Evolutionary conservation across 1,140 invertebrate genomes (phyloP).

Genomic region (Eupristina koningsbergeri): DNA sequence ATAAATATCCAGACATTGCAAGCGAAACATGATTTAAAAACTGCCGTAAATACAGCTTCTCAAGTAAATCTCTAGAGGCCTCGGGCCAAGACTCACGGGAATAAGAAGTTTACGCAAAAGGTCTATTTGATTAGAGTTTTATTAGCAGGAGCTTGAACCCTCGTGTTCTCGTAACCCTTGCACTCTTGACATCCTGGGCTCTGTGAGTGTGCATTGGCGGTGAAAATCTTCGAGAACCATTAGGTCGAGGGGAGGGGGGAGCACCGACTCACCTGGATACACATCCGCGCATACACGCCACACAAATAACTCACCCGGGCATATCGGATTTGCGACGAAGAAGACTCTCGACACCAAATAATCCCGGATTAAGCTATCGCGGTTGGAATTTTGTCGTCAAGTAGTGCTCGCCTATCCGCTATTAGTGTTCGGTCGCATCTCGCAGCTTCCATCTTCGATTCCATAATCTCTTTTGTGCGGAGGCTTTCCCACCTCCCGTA

Average conservation of each 20-base stretch:
- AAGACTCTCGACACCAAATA: constrained; percentile 51
- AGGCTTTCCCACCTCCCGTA: constrained; percentile 27
- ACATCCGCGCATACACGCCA: background rate
- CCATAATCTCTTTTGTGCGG: constrained; percentile 47
- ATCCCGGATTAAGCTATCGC: constrained; percentile 70
- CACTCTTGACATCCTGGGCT: background rate
- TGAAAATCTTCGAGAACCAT: constrained; percentile 1
- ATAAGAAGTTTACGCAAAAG: too few species aligned
- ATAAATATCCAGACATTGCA: too few species aligned
- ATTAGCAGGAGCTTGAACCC: too few species aligned
- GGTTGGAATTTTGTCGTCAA: constrained; percentile 67
- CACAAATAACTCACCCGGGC: constrained; percentile 21
- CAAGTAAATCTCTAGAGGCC: too few species aligned
- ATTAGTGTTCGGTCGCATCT: background rate
- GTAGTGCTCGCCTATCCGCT: constrained; percentile 51
- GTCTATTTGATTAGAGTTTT: too few species aligned
- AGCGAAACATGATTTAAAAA: too few species aligned
- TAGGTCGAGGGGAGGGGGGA: background rate
- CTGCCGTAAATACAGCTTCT: too few species aligned
- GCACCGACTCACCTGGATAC: constrained; percentile 27
- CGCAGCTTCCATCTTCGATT: constrained; percentile 53
- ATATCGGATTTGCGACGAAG: constrained; percentile 33
- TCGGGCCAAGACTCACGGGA: too few species aligned
- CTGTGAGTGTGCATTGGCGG: background rate
- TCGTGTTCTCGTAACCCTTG: background rate